phyloP scores from a whole-genome alignment of 2,888 invertebrate species.

The Acholoe squamosa region DNA sequence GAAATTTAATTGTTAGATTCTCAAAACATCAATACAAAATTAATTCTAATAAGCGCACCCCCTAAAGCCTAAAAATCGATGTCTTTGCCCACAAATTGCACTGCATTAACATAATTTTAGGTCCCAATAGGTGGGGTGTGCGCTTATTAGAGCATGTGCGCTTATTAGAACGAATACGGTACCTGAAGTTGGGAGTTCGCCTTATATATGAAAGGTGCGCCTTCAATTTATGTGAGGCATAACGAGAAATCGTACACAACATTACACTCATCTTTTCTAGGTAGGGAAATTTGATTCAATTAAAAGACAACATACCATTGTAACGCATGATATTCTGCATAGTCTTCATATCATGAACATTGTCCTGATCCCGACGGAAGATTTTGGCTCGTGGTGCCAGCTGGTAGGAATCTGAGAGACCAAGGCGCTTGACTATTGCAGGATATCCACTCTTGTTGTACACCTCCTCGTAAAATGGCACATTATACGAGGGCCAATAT shows the following conservation, averaged over 20 bases:
- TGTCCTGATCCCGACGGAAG: conserved; percentile 80
- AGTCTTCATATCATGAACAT: conserved; percentile 75
- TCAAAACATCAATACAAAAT: too few species aligned
- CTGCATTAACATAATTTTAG: too few species aligned
- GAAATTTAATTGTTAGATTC: too few species aligned
- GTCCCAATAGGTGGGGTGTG: too few species aligned
- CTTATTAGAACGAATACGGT: too few species aligned
- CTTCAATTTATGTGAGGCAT: neutral
- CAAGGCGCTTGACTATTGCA: conserved; percentile 75
- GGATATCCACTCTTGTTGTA: conserved; percentile 82
- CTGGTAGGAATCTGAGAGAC: conserved; percentile 79
- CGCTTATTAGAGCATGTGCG: too few species aligned
- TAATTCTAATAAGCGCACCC: too few species aligned
- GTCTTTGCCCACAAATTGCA: too few species aligned
- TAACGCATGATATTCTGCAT: conserved; percentile 82
- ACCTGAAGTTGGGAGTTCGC: neutral
- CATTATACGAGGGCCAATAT: conserved; percentile 83
- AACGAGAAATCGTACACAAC: too few species aligned
- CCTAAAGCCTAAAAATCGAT: too few species aligned
- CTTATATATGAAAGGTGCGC: neutral
- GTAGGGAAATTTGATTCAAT: too few species aligned
- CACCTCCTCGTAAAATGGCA: conserved; percentile 81
- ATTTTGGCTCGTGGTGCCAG: conserved; percentile 82
- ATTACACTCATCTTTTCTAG: too few species aligned
- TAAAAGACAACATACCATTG: conserved; percentile 76